A percentile compares a stretch with the other conserved stretches of the same genome.
phyloP scores from a whole-genome alignment of 2,888 invertebrate genomes.

The Dolomedes plantarius region DNA sequence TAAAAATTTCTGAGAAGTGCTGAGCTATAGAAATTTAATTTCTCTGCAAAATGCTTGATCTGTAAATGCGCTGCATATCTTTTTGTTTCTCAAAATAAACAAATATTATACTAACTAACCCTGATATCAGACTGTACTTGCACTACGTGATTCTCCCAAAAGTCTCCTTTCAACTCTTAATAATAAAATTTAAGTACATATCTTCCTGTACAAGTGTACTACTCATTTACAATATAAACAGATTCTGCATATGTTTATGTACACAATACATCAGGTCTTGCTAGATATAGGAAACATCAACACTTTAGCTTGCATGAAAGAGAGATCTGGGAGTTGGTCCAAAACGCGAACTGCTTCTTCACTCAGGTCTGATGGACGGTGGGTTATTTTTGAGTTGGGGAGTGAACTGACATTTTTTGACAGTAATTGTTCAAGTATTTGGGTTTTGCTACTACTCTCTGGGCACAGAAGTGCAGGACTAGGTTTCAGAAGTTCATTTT shows the following conservation, averaged over 20 bases:
- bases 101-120: no score
- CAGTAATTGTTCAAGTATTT: slow-evolving; percentile 75
- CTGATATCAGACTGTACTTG: no score
- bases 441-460: slow-evolving; percentile 46
- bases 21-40: no score
- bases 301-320: slow-evolving; percentile 77
- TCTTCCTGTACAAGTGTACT: slow-evolving; percentile 46
- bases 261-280: slow-evolving; percentile 57
- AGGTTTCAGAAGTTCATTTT: slow-evolving; percentile 75
- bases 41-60: no score
- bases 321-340: slow-evolving; percentile 76
- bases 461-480: slow-evolving; percentile 61
- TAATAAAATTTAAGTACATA: slow-evolving; percentile 40
- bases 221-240: slow-evolving; percentile 52
- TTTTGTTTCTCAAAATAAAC: no score
- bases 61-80: no score
- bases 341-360: slow-evolving; percentile 76
- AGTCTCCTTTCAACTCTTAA: not conserved
- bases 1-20: no score
- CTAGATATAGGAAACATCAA: slow-evolving; percentile 77
- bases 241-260: slow-evolving; percentile 27
- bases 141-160: not conserved
- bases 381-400: slow-evolving; percentile 37
- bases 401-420: slow-evolving; percentile 75
- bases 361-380: slow-evolving; percentile 73